Evolutionary conservation across 2,888 invertebrate genomes (phyloP).

Genomic region (Euplexia lucipara): DNA sequence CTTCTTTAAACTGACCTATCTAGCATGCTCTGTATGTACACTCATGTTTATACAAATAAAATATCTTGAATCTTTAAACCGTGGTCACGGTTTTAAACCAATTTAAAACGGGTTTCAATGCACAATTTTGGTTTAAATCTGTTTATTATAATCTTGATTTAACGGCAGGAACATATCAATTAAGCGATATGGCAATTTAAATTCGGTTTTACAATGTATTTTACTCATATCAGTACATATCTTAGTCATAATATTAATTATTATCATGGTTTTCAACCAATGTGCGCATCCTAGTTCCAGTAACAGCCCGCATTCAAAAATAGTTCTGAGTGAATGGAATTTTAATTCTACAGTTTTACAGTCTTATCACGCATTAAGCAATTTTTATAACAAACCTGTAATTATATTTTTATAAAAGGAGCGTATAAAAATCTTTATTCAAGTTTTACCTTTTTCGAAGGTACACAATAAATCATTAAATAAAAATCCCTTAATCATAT

Average conservation of each 20-base stretch:
- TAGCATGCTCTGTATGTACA: too few relatives aligned
- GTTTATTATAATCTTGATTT: too few relatives aligned
- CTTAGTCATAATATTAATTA: background rate
- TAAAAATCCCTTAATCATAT: constrained; percentile 5
- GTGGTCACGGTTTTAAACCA: too few relatives aligned
- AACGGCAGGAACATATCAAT: too few relatives aligned
- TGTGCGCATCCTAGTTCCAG: background rate
- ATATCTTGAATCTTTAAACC: too few relatives aligned
- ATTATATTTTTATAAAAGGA: background rate
- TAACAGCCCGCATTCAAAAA: constrained; percentile 6
- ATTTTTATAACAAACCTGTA: constrained; percentile 9
- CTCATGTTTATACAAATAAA: too few relatives aligned
- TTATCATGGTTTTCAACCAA: constrained; percentile 12
- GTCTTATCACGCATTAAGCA: constrained; percentile 35
- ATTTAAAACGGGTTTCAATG: too few relatives aligned
- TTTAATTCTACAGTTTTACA: constrained; percentile 19
- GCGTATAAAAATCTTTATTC: background rate
- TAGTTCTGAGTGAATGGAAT: background rate
- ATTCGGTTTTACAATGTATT: background rate
- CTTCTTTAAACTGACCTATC: too few relatives aligned
- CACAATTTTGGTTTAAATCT: too few relatives aligned
- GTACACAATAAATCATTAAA: constrained; percentile 4
- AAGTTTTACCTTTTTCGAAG: constrained; percentile 20
- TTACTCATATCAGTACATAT: too few relatives aligned
- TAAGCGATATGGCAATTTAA: background rate